Percentiles rank a stretch among this genome's conserved stretches.
Conservation (phyloP, 2,888 invertebrate genomes). For the Caradrina clavipalpis region DNA sequence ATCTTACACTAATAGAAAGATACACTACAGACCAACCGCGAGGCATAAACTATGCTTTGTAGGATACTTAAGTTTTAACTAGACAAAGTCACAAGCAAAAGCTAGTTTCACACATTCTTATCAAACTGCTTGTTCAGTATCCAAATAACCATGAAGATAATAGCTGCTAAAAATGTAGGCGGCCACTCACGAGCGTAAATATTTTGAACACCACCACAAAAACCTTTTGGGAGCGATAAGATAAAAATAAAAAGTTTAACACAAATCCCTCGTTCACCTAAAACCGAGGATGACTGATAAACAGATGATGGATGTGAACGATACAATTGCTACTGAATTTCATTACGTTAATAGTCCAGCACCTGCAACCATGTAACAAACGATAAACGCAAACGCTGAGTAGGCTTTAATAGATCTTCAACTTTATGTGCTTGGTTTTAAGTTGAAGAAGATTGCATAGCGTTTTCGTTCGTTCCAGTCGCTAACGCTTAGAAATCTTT, state of each 20-base stretch:
- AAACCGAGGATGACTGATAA: constrained; percentile 55
- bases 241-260: constrained; percentile 66
- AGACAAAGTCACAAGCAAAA: neutral
- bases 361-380: no score
- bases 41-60: no score
- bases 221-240: constrained; percentile 75
- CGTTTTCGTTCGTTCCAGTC: no score
- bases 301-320: constrained; percentile 17
- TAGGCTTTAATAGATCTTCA: no score
- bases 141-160: constrained; percentile 32
- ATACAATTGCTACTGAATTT: constrained; percentile 26
- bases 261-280: constrained; percentile 46
- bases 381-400: no score
- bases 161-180: constrained; percentile 29
- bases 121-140: constrained; percentile 35
- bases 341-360: constrained; percentile 31
- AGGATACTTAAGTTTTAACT: no score
- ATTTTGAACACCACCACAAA: constrained; percentile 70
- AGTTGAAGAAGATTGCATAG: no score
- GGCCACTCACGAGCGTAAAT: constrained; percentile 63
- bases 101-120: constrained; percentile 4
- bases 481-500: no score
- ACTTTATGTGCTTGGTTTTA: no score
- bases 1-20: no score
- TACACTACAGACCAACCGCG: no score